phyloP scores from a whole-genome alignment of 2,888 invertebrate genomes.

The Balanococcus diminutus region DNA sequence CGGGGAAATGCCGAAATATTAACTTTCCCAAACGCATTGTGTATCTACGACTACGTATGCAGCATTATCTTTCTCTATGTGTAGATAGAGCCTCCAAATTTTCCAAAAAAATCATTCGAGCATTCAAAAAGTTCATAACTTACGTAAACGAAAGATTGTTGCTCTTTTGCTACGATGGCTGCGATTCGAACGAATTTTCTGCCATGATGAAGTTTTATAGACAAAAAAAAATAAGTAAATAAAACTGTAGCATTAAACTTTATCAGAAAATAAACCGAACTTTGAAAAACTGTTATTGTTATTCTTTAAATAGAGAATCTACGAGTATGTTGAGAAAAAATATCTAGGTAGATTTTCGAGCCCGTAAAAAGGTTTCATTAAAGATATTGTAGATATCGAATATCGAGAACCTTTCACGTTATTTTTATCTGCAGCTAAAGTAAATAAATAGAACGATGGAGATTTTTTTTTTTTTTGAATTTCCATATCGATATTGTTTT shows the following conservation, averaged over 20 bases:
- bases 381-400: background rate
- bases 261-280: slow-evolving; percentile 10
- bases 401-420: background rate
- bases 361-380: background rate
- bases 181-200: background rate
- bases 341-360: background rate
- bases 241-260: background rate
- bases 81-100: no score
- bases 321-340: background rate
- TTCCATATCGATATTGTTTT: no score
- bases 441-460: background rate
- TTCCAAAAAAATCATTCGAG: background rate
- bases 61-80: background rate
- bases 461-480: no score
- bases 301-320: background rate
- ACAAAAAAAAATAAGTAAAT: no score
- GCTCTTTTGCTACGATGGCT: background rate
- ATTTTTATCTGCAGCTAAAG: background rate
- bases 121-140: slow-evolving; percentile 14
- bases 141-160: slow-evolving; percentile 14
- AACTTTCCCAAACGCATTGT: background rate
- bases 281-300: slow-evolving; percentile 18
- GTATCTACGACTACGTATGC: background rate
- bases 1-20: background rate
- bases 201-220: background rate